Evolutionary conservation across 2,113 vertebrate genomes (phyloP).

Genomic region (Sturnus vulgaris): DNA sequence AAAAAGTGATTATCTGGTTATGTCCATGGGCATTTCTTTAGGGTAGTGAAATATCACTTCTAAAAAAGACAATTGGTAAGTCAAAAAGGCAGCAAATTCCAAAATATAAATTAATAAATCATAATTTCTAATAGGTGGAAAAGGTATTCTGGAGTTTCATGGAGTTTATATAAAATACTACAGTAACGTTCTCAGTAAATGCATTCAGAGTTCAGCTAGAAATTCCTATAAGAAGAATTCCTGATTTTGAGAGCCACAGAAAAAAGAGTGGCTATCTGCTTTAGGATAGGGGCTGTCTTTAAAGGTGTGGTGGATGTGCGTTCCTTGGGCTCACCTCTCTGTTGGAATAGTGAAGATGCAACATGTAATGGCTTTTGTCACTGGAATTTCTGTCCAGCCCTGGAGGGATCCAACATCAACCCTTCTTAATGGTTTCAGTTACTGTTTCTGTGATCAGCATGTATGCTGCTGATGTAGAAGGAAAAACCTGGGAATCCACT

Average conservation of each 20-base stretch:
- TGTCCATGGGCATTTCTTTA: not conserved
- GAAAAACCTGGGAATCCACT: not conserved
- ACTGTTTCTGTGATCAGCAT: not conserved
- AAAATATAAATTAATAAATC: not conserved
- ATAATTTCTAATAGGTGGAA: not conserved
- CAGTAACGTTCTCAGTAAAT: not conserved
- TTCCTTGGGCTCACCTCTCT: not conserved
- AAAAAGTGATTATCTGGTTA: not conserved
- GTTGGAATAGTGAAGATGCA: not conserved
- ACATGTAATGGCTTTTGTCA: not conserved
- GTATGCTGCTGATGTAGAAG: not conserved
- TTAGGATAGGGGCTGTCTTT: not conserved
- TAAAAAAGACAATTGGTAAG: not conserved
- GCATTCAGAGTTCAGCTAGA: not conserved
- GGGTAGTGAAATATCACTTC: not conserved
- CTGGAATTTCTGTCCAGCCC: not conserved
- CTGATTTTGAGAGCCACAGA: not conserved
- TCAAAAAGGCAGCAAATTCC: not conserved
- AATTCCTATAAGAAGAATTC: not conserved
- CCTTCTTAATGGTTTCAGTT: not conserved
- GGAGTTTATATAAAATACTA: not conserved
- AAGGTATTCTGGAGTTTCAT: not conserved
- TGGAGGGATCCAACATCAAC: not conserved
- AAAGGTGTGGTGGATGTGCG: not conserved
- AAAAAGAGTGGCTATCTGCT: not conserved